Conservation (phyloP, 2,888 invertebrate species). For the Ceriagrion tenellum region DNA sequence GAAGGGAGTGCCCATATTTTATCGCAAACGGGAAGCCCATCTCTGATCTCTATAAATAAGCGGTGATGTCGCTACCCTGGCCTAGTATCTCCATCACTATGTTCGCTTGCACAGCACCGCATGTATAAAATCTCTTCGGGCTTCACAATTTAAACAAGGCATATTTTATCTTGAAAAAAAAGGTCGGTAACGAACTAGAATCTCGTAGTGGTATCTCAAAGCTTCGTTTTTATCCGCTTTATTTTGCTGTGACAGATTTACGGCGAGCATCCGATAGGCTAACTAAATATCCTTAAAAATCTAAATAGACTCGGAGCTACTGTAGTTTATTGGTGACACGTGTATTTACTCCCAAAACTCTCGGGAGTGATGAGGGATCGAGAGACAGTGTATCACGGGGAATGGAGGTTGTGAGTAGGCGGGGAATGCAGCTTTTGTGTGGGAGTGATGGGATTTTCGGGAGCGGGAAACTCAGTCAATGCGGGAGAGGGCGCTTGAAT, state of each 20-base stretch:
- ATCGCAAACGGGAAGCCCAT: neutral
- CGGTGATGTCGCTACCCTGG: neutral
- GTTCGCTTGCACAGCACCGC: neutral
- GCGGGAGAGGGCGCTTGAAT: neutral
- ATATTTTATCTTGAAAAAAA: neutral
- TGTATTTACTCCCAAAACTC: neutral
- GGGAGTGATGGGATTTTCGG: neutral
- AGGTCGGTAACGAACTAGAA: neutral
- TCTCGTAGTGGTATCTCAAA: neutral
- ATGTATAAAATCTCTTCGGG: neutral
- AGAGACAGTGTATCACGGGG: neutral
- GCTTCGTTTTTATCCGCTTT: neutral
- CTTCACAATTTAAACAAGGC: neutral
- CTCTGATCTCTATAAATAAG: constrained; percentile 8
- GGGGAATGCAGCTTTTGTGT: neutral
- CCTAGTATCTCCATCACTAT: neutral
- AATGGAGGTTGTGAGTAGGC: neutral
- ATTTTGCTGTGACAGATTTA: neutral
- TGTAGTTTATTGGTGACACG: neutral
- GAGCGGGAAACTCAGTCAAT: neutral
- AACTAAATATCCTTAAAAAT: constrained; percentile 7
- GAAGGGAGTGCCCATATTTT: neutral
- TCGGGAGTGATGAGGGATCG: neutral
- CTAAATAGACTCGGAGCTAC: neutral
- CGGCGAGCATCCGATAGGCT: neutral